A percentile compares a stretch with the other conserved stretches of the same genome.
These are phyloP conservation scores for Anoplopoma fimbria DNA, from an alignment of 2,113 vertebrate species.

Conservation along the genomic window DNA sequence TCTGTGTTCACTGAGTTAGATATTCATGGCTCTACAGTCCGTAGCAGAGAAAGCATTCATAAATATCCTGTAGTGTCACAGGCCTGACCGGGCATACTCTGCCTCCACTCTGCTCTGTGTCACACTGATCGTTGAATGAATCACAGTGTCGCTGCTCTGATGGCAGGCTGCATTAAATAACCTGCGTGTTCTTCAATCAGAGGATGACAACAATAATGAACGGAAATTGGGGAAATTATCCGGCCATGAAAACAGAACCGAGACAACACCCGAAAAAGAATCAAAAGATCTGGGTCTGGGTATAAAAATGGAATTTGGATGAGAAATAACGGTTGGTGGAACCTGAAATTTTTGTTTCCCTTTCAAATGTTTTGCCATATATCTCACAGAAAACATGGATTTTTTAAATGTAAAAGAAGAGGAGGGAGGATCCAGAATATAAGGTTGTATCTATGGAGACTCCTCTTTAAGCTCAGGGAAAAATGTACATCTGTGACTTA, in stretches of 20 bases:
- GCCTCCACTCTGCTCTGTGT: background rate
- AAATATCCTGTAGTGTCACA: background rate
- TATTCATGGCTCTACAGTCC: background rate
- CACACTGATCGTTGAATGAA: slow-evolving; percentile 1
- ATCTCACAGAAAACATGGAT: background rate
- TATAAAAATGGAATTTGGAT: background rate
- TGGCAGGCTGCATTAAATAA: background rate
- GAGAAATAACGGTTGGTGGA: background rate
- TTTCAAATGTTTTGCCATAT: background rate
- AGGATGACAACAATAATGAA: background rate
- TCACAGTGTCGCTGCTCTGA: background rate
- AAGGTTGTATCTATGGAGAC: background rate
- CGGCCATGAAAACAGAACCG: background rate
- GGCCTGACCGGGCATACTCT: background rate
- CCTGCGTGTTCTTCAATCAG: background rate
- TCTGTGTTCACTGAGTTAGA: slow-evolving; percentile 8
- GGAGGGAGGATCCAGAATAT: background rate
- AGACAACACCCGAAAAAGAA: background rate
- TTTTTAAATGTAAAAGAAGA: background rate
- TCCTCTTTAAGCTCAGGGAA: background rate
- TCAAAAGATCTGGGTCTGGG: background rate
- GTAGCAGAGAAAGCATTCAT: slow-evolving; percentile 8
- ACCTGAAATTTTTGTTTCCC: background rate
- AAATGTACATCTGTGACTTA: slow-evolving; percentile 4
- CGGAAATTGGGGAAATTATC: slow-evolving; percentile 7